Evolutionary conservation across 2,797 vertebrate species (phyloP), one percentile per base, ranked within the genome.

Genomic region (Lophius americanus): DNA sequence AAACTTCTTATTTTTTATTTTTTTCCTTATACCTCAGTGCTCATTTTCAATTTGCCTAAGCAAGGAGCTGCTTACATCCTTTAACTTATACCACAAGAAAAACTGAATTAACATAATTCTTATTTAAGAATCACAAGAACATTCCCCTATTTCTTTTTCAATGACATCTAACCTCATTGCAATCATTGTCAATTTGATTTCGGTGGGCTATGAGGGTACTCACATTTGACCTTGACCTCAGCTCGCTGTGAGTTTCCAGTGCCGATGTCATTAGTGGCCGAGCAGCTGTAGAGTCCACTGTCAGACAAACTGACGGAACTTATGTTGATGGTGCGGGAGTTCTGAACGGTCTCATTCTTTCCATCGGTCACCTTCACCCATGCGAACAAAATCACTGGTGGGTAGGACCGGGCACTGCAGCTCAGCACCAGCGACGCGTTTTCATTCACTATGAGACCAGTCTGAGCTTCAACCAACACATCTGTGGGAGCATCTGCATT

Each of bases 401-500:
- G 90, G 35, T 85, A 0, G 7, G 83, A 79, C 1, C n/a, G 0
- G 13, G 83, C 68, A 0, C 0, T 11, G 73, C 93, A 94, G 7
- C 0, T 0, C 55, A 94, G 67, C 3, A 1, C 76, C 57, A 94
- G 9, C 0, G 8, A 0, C 3, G 0, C 2, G 10, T 84, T 83
- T 76, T 91, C 88, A 0, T 2, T 60, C 36, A 87, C 81, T 4
- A 0, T 14, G 4, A 67, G 0, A 49, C 0, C 7, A 6, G 76
- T 54, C 2, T 1, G 0, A 57, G 37, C 49, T 6, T 8, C 0
- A 32, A 85, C 37, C 0, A 0, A 75, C 62, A 93, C 88, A 6
- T 82, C 7, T 76, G 72, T 79, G 23, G 92, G 93, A 48, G 5
- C 9, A 81, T 91, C 93, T 93, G 70, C 13, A 67, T 42, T 64